Evolutionary conservation across 1,140 invertebrate species (phyloP), one percentile per base, ranked within the genome.

Genomic region (Odontomachus brunneus): DNA sequence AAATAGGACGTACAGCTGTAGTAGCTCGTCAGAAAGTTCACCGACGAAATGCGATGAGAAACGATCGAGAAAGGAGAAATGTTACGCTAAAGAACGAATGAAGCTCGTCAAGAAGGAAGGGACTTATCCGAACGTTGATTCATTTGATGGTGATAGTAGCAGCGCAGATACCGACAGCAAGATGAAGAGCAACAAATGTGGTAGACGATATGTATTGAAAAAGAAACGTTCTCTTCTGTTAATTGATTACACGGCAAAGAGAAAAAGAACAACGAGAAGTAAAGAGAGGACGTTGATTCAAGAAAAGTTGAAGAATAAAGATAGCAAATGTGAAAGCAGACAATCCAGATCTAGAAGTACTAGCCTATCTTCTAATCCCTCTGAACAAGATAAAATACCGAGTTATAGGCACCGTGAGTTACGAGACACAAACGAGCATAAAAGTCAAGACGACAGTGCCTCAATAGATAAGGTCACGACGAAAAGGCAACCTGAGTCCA

Each of bases 311-410:
- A 78, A 82, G 22, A 83, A 49, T 19, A 51, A 55, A 51, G 72
- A 85, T 74, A 9, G 57, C 3, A 89, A 82, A 19, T 63, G 51
- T 9, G 53, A 84, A 82, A 76, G 71, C 1, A 63, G 76, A 73
- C 88, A 81, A 75, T 80, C 87, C 12, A 73, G 57, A 29, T 84
- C 87, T 17, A 88, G 87, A 53, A 89, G 87, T 60, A 89, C 66
- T 14, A 89, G 87, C 51, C 15, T 22, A 24, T 89, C 87, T 15
- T 86, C 86, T 19, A 78, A 86, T 11, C 0, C 17, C 2, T 86
- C 66, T 9, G 66, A 69, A 44, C 76, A 69, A 82, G 66, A 66
- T 19, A 84, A 74, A 44, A 59, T 48, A 14, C 1, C 49, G 1
- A 78, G 11, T 2, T 57, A 60, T 22, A 84, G 55, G 3, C 62